Percentiles rank a stretch among this genome's conserved stretches.
phyloP scores from a whole-genome alignment of 2,797 vertebrate genomes.

The Vespertilio murinus region DNA sequence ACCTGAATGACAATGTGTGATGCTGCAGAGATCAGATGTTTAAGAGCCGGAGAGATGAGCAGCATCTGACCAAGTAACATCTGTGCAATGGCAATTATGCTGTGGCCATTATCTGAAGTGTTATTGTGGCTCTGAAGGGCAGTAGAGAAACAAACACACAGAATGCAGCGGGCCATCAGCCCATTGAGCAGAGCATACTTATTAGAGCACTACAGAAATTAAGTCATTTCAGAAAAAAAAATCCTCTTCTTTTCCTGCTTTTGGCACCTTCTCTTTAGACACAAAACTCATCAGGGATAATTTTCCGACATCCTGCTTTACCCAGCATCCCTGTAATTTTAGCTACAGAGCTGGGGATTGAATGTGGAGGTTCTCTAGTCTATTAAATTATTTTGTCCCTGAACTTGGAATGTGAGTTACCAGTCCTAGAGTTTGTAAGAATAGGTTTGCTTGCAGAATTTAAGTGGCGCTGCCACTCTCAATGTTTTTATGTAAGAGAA shows the following conservation, averaged over 20 bases:
- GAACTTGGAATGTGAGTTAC: not conserved
- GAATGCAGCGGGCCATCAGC: constrained; percentile 21
- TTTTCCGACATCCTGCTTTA: constrained; percentile 41
- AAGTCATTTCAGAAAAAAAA: constrained; percentile 60
- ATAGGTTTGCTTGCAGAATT: not conserved
- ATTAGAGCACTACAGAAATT: constrained; percentile 69
- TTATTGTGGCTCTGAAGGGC: constrained; percentile 59
- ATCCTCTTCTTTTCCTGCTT: not conserved
- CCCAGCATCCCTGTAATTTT: not conserved
- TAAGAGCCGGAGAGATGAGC: not conserved
- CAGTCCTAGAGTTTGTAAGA: not conserved
- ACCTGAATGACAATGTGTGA: constrained; percentile 41
- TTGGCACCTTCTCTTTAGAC: constrained; percentile 39
- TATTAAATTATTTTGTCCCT: not conserved
- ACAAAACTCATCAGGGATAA: constrained; percentile 20
- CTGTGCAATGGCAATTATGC: constrained; percentile 60
- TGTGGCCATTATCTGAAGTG: constrained; percentile 59
- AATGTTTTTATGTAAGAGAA: not conserved
- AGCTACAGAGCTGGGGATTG: not conserved
- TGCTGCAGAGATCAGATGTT: constrained; percentile 13
- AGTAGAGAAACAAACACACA: constrained; percentile 57
- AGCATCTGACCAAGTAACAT: constrained; percentile 67
- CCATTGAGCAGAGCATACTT: constrained; percentile 60
- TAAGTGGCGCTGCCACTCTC: not conserved
- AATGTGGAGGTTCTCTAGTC: not conserved